These are phyloP conservation scores for Heliocidaris tuberculata DNA, from an alignment of 35 echinoderm and acorn worm genomes.

Conservation along the genomic window DNA sequence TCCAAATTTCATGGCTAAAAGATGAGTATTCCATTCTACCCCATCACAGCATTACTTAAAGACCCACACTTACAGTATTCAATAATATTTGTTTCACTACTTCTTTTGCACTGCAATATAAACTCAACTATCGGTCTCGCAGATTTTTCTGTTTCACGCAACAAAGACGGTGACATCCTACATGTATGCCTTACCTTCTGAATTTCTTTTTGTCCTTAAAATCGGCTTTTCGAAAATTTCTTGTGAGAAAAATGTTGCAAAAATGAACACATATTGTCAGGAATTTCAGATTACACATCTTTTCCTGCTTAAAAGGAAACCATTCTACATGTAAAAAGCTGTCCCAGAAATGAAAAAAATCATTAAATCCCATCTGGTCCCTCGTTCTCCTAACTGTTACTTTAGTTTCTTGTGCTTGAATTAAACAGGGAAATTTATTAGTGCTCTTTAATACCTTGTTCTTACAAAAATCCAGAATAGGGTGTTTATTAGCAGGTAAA, in stretches of 20 bases:
- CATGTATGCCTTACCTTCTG: background rate
- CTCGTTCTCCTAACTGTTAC: background rate
- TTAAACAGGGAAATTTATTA: no score
- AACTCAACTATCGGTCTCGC: background rate
- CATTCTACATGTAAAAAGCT: background rate
- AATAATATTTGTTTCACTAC: background rate
- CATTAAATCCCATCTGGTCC: background rate
- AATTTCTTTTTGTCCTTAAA: conserved; percentile 7
- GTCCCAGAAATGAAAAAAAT: background rate
- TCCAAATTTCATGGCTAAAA: background rate
- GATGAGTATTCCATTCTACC: background rate
- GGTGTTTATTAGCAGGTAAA: background rate
- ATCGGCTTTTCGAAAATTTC: background rate
- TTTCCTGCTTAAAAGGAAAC: background rate
- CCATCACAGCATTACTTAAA: background rate
- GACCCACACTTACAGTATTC: background rate
- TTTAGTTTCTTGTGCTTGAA: background rate
- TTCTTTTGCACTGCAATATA: background rate
- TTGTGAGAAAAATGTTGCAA: background rate
- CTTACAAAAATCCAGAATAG: no score
- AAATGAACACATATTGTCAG: background rate
- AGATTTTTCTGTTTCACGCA: background rate
- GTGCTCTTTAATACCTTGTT: no score
- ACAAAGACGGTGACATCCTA: background rate
- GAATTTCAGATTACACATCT: background rate